phyloP scores from a whole-genome alignment of 1,140 invertebrate species.

The Muscidifurax raptorellus region DNA sequence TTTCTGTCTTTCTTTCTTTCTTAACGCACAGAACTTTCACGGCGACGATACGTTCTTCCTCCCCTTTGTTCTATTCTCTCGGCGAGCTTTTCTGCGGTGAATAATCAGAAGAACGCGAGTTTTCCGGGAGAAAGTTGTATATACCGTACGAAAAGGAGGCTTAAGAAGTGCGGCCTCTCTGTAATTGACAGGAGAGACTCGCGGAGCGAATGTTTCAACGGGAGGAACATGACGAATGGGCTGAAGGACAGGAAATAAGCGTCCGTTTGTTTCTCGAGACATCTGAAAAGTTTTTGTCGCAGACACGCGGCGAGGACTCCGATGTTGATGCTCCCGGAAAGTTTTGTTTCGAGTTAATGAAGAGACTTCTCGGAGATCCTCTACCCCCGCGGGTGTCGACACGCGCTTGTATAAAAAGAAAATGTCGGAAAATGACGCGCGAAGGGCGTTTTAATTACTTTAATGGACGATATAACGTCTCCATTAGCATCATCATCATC shows the following conservation, averaged over 20 bases:
- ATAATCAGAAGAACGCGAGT: background rate
- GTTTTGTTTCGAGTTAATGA: background rate
- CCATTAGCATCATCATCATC: background rate
- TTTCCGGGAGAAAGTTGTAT: background rate
- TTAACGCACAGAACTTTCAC: background rate
- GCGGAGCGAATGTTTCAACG: constrained; percentile 18
- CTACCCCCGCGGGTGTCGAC: no score
- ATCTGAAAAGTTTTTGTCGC: background rate
- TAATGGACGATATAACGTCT: background rate
- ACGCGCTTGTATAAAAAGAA: background rate
- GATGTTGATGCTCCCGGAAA: background rate
- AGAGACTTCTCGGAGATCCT: background rate
- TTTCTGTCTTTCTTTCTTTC: background rate
- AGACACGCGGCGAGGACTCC: no score
- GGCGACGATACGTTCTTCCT: constrained; percentile 1
- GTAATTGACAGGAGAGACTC: constrained; percentile 17
- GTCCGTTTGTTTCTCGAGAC: background rate
- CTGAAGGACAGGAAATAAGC: background rate
- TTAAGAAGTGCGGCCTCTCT: background rate
- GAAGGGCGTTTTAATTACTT: background rate
- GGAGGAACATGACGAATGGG: background rate
- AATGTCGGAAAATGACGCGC: background rate
- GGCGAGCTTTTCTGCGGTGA: background rate
- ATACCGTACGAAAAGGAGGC: background rate
- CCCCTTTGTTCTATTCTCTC: background rate